These are phyloP conservation scores for Cyclura pinguis DNA, from an alignment of 2,797 vertebrate species.

Conservation along the genomic window DNA sequence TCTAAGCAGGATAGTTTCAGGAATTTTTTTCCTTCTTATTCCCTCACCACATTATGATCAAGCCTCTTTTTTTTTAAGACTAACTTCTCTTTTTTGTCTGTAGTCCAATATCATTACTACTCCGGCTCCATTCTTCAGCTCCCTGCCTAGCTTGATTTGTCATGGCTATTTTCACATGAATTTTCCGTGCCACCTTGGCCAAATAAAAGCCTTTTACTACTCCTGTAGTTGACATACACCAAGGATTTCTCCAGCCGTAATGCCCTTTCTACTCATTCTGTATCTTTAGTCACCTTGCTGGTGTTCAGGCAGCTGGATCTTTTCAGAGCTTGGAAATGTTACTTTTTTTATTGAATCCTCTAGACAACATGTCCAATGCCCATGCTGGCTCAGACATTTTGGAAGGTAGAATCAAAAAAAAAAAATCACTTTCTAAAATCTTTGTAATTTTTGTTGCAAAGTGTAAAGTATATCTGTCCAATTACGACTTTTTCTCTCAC, in stretches of 20 bases:
- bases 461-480: not conserved
- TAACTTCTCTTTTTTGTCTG: not conserved
- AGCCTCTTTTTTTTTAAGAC: not conserved
- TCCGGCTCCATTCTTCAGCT: not conserved
- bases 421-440: no score
- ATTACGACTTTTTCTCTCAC: not conserved
- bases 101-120: not conserved
- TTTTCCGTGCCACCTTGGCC: not conserved
- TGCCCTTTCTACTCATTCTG: not conserved
- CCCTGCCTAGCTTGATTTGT: not conserved
- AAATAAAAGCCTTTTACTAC: not conserved
- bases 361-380: no score
- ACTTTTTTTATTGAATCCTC: no score
- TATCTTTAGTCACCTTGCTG: not conserved
- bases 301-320: not conserved
- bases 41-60: not conserved
- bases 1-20: not conserved
- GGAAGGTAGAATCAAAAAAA: no score
- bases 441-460: not conserved
- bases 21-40: not conserved
- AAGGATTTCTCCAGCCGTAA: not conserved
- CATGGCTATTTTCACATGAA: not conserved
- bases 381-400: no score
- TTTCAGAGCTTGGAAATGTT: no score
- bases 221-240: not conserved